Percentiles rank a stretch among this genome's conserved stretches.
phyloP scores from a whole-genome alignment of 2,113 vertebrate genomes.

The Proteles cristata region DNA sequence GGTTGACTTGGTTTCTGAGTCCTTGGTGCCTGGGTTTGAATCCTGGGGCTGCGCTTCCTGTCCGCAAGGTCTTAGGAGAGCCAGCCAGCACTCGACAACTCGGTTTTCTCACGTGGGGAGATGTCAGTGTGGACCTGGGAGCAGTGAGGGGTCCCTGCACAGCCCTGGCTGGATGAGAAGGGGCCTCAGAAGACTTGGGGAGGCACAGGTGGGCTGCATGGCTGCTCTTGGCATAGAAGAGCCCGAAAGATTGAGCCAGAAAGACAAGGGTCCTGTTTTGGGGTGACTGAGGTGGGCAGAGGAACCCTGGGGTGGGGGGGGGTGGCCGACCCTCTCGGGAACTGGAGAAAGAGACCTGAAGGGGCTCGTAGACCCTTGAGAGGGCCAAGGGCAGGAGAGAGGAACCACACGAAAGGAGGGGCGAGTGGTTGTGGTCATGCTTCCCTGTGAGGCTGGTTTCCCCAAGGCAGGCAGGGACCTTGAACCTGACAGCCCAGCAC shows the following conservation, averaged over 20 bases:
- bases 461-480: neutral
- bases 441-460: neutral
- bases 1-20: neutral
- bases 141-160: neutral
- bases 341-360: neutral
- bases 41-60: neutral
- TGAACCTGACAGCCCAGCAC: neutral
- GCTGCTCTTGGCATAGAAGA: neutral
- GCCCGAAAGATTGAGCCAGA: neutral
- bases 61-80: neutral
- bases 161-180: neutral
- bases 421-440: neutral
- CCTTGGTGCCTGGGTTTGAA: neutral
- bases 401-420: neutral
- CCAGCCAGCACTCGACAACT: neutral
- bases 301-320: neutral
- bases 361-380: neutral
- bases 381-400: neutral
- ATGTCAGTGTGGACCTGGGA: neutral
- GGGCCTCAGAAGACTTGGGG: neutral
- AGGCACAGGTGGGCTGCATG: rapidly evolving
- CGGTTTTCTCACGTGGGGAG: neutral
- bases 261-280: neutral
- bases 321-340: rapidly evolving
- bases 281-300: neutral